Conservation (phyloP, 1,140 invertebrate genomes). For the Latrodectus geometricus region DNA sequence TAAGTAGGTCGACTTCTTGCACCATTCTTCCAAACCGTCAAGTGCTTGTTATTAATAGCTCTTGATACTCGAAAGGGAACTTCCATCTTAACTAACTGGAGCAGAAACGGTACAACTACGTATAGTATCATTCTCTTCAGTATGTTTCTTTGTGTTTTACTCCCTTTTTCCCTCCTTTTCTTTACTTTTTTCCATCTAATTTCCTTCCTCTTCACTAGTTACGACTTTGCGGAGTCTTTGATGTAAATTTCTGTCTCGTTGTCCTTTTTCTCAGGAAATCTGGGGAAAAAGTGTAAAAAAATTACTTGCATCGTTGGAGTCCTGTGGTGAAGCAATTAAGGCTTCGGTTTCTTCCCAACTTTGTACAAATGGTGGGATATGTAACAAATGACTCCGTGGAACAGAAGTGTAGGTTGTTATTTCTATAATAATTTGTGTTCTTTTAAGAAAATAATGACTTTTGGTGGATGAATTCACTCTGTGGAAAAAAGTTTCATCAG, state of each 20-base stretch:
- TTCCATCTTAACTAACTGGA: slow-evolving; percentile 31
- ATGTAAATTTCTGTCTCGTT: slow-evolving; percentile 9
- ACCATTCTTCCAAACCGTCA: slow-evolving; percentile 2
- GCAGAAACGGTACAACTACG: slow-evolving; percentile 2
- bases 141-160: neutral
- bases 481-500: too few species aligned
- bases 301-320: neutral
- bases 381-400: neutral
- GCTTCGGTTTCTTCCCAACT: neutral
- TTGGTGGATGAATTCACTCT: too few species aligned
- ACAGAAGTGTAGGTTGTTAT: too few species aligned
- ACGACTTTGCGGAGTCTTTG: neutral
- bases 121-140: neutral
- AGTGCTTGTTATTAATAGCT: slow-evolving; percentile 17
- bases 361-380: neutral
- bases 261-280: neutral
- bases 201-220: neutral
- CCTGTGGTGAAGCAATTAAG: neutral
- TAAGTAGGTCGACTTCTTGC: slow-evolving; percentile 2
- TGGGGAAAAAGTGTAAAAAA: neutral
- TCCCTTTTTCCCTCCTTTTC: neutral
- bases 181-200: neutral
- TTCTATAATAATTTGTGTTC: too few species aligned
- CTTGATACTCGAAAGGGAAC: neutral
- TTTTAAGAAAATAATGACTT: too few species aligned